A percentile compares a stretch with the other conserved stretches of the same genome.
These are phyloP conservation scores for Epinephelus coioides DNA, from an alignment of 2,797 vertebrate species.

Conservation along the genomic window DNA sequence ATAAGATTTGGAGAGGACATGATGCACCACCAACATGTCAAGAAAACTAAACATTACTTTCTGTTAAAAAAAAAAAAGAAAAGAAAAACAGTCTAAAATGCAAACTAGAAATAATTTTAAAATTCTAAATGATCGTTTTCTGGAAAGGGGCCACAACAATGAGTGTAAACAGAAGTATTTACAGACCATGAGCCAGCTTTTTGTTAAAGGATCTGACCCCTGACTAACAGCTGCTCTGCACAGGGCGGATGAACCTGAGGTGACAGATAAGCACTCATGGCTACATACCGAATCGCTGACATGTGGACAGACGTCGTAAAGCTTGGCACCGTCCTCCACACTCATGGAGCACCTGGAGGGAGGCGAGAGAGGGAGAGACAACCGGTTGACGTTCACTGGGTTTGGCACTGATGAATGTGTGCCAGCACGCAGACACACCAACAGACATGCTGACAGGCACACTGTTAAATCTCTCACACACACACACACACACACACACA, in stretches of 20 bases:
- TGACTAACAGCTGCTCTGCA: conserved; percentile 7
- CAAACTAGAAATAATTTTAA: background rate
- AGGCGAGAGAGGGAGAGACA: conserved; percentile 1
- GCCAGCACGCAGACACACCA: background rate
- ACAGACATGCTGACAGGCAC: conserved; percentile 21
- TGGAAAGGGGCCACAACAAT: no score
- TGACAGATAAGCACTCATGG: background rate
- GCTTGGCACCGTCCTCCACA: conserved; percentile 96
- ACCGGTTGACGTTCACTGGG: conserved; percentile 14
- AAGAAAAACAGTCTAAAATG: background rate
- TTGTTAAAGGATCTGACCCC: background rate
- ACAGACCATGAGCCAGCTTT: background rate
- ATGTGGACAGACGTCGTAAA: conserved; percentile 96
- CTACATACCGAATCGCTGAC: conserved; percentile 94
- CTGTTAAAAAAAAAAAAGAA: no score
- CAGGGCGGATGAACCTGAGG: conserved; percentile 1
- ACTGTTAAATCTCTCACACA: background rate
- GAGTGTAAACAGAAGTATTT: no score
- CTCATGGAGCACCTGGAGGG: conserved; percentile 96
- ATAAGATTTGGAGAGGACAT: background rate
- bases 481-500: background rate
- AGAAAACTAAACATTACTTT: background rate
- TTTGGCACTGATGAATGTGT: conserved; percentile 31
- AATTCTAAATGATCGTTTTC: no score
- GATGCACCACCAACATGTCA: background rate